These are phyloP conservation scores for Drosophila demipolita DNA, from an alignment of 2,888 invertebrate genomes.

Conservation along the genomic window DNA sequence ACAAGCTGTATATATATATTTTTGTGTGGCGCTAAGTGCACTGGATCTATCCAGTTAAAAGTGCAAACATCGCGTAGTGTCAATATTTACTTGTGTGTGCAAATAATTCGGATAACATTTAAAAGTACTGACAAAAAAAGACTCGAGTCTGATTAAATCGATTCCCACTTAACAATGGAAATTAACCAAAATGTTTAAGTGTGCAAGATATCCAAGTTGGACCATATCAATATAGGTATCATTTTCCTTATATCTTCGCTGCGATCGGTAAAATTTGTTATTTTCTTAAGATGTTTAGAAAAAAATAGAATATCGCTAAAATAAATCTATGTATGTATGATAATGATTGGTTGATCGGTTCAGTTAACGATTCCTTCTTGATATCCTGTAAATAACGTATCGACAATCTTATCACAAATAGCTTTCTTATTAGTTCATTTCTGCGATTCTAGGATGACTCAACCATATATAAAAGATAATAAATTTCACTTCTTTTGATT, in stretches of 20 bases:
- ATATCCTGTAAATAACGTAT: not conserved
- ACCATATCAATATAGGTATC: not conserved
- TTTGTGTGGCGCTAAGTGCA: slow-evolving; percentile 69
- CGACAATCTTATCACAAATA: not conserved
- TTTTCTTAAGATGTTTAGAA: not conserved
- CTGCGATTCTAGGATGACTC: not conserved
- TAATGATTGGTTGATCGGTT: not conserved
- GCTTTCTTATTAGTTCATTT: not conserved
- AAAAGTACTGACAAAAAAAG: slow-evolving; percentile 14
- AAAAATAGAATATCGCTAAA: too few species aligned
- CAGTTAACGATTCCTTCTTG: not conserved
- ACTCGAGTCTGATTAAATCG: slow-evolving; percentile 11
- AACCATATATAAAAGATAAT: not conserved
- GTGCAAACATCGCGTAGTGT: slow-evolving; percentile 42
- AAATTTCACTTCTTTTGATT: not conserved
- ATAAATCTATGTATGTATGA: too few species aligned
- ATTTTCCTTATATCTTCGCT: slow-evolving; percentile 4
- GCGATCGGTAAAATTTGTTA: not conserved
- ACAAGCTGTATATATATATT: slow-evolving; percentile 40
- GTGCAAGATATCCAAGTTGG: not conserved
- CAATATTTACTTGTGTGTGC: slow-evolving; percentile 38
- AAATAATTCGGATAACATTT: slow-evolving; percentile 39
- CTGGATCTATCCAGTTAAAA: slow-evolving; percentile 77
- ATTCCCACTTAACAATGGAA: slow-evolving; percentile 59
- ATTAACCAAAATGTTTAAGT: slow-evolving; percentile 13